Conservation (phyloP, 2,797 vertebrate genomes). For the Meda fulgida region DNA sequence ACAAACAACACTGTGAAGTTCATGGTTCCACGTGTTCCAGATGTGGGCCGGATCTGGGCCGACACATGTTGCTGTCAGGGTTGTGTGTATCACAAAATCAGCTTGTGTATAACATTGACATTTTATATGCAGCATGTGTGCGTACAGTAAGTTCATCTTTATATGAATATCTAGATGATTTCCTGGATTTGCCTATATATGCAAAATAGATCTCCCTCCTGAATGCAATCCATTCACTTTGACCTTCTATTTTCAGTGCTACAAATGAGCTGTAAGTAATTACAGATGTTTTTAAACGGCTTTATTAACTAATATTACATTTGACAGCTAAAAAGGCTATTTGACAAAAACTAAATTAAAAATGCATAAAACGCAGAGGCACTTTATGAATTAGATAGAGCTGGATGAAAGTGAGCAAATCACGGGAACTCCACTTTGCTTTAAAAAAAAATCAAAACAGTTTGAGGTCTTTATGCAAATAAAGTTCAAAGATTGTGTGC, state of each 20-base stretch:
- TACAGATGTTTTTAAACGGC: background rate
- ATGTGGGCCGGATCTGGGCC: too few relatives aligned
- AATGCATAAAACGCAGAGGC: slow-evolving; percentile 5
- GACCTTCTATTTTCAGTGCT: background rate
- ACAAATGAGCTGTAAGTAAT: background rate
- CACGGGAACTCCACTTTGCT: background rate
- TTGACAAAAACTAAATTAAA: background rate
- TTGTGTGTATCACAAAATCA: background rate
- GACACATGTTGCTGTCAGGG: too few relatives aligned
- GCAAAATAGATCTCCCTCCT: background rate
- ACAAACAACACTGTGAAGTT: background rate
- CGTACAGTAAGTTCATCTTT: too few relatives aligned
- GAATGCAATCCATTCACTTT: background rate
- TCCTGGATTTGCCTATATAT: background rate
- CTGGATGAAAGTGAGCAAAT: background rate
- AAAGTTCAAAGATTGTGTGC: background rate
- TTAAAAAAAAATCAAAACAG: slow-evolving; percentile 27
- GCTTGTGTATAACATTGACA: too few relatives aligned
- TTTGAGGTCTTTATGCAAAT: slow-evolving; percentile 21
- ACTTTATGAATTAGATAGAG: background rate
- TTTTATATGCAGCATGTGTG: background rate
- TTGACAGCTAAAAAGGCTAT: background rate
- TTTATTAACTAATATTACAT: background rate
- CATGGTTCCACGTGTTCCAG: too few relatives aligned
- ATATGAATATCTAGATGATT: background rate